Evolutionary conservation across 2,113 vertebrate genomes (phyloP), one percentile per base, ranked within the genome.

Genomic region (Pseudopipra pipra): DNA sequence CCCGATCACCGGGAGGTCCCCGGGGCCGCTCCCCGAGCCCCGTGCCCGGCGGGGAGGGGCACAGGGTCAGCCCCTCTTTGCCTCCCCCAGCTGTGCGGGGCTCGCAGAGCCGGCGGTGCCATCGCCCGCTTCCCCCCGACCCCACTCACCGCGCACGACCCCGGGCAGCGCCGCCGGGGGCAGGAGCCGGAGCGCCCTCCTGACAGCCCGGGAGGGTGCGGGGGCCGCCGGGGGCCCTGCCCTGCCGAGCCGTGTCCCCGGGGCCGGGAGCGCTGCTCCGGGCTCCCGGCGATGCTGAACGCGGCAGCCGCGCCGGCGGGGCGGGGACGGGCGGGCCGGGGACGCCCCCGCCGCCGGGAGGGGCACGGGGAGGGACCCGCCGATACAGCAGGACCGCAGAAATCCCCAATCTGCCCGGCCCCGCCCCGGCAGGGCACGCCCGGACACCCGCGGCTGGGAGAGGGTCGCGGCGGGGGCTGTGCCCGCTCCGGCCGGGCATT

Each of bases 331-430:
- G 80, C 54, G 67, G 73, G 52, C 12, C 8, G 28, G 30, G 41
- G 72, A 8, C 18, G 54, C 39, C 37, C 46, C 47, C 62, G 17
- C 22, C 5, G 31, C 21, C 16, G 37, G 49, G 49, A 28, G 43
- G 61, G 39, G 67, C 25, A 21, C 11, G 31, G 62, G 41, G 44
- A 15, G 58, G 25, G 30, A 37, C 30, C 5, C 2, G 1, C 5
- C 24, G 4, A 3, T 1, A 3, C 5, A 7, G 7, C 5, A 2
- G 18, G 3, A 27, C 4, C 9, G 18, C 8, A 0, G 31, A 25
- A 5, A 6, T 21, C 14, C 44, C 4, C 0, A 8, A 18, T 1
- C 14, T 21, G 2, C 15, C 13, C 20, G 2, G 19, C 2, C 10
- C 4, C 25, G 1, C n/a, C 30, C 22, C 12, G 5, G 28, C 15